These are phyloP conservation scores for Deilephila porcellus DNA, from an alignment of 2,888 invertebrate species.

Conservation along the genomic window DNA sequence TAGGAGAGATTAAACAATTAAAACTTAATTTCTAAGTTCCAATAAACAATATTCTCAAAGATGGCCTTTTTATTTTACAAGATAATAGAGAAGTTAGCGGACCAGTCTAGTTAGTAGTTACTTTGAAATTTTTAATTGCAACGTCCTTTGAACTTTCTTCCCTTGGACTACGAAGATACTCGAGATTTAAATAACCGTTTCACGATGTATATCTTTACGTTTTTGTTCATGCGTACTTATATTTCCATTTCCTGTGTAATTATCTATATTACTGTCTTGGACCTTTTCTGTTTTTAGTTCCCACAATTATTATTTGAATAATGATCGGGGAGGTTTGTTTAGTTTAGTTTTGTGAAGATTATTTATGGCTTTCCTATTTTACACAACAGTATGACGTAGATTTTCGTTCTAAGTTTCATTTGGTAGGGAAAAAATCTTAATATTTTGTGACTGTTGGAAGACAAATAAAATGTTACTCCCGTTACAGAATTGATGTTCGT, in stretches of 20 bases:
- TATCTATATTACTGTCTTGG: background rate
- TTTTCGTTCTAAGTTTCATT: too few species aligned
- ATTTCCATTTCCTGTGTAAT: conserved; percentile 19
- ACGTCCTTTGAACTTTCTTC: background rate
- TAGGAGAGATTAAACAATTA: background rate
- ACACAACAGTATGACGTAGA: background rate
- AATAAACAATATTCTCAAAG: conserved; percentile 2
- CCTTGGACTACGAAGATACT: too few species aligned
- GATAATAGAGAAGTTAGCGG: conserved; percentile 1
- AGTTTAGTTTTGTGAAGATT: background rate
- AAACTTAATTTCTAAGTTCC: background rate
- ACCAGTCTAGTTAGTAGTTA: background rate
- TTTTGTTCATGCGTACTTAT: conserved; percentile 12
- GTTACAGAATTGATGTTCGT: too few species aligned
- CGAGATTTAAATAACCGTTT: background rate
- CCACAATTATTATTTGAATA: conserved; percentile 14
- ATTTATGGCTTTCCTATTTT: conserved; percentile 2
- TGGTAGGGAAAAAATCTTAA: too few species aligned
- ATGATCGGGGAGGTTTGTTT: conserved; percentile 13
- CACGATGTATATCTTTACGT: background rate
- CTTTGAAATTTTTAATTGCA: conserved; percentile 13
- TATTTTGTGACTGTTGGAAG: too few species aligned
- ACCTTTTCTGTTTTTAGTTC: conserved; percentile 3
- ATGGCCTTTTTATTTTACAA: background rate
- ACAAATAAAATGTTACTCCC: too few species aligned